Base-by-base conservation (phyloP, 1,140 invertebrate species). In the Lasaia peninsularis region DNA sequence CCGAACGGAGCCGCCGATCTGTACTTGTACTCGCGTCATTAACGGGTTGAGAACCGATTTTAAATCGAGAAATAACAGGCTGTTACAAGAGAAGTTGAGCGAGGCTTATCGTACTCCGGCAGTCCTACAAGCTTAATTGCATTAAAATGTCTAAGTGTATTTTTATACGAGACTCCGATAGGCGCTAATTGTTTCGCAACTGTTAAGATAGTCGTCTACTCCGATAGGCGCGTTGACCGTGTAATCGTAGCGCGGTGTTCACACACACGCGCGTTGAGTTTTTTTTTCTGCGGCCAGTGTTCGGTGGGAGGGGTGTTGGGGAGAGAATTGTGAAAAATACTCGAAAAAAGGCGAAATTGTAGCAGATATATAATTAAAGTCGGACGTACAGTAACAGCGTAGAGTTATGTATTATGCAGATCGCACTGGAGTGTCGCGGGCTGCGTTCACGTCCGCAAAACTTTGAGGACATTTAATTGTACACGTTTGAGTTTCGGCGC, bases 21-120 rank as follows among this genome's bases (percentile, higher is more conserved):
- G 88, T 83, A 86, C 88, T 86, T 84, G 83, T 88, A 89, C 88
- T 89, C 79, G 88, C 80, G 77, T 87, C 80, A 89, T 89, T 88
- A 88, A 89, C 86, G 87, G 80, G 85, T 89, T 82, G 88, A 91
- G 90, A 91, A 91, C 77, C 82, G 82, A 84, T 86, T 86, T 86
- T 78, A 84, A 84, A 86, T 86, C 79, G 80, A 81, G 78, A 86
- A 86, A 86, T 87, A 87, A 86, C 84, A 86, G 79, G 79, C 78
- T 77, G 84, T 86, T 86, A 87, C 81, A 85, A 80, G 84, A 75
- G 83, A 85, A 87, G 81, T 87, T 83, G 81, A 84, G 77, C 83
- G 73, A 69, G 76, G 80, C 83, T 83, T 86, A 83, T 84, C 78
- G 75, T 65, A 66, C 70, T 65, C 77, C 73, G 72, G 66, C 68